Conservation (phyloP, 2,113 vertebrate species). For the Rhinoptilus africanus region DNA sequence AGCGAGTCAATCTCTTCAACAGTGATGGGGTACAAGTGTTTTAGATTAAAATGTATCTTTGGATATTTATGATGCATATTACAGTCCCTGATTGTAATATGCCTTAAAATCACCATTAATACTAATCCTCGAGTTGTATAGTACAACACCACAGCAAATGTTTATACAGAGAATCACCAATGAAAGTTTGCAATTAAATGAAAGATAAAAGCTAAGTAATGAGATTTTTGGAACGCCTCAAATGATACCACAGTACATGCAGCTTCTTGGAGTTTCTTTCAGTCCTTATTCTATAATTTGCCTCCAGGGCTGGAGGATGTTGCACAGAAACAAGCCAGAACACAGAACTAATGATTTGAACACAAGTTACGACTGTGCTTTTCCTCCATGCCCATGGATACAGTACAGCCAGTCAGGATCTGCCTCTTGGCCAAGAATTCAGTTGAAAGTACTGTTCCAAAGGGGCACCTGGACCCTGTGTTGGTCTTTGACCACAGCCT, state of each 20-base stretch:
- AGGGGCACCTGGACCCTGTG: background rate
- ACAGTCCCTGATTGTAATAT: background rate
- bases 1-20: background rate
- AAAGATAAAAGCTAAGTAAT: background rate
- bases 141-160: fast-evolving
- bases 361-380: background rate
- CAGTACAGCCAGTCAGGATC: background rate
- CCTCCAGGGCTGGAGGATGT: background rate
- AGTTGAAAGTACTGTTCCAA: background rate
- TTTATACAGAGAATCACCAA: background rate
- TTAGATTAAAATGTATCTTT: background rate
- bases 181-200: no score
- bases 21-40: background rate
- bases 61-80: no score
- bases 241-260: no score
- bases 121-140: background rate
- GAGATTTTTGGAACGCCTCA: background rate
- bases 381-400: background rate
- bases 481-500: background rate
- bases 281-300: background rate
- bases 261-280: background rate
- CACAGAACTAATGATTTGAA: no score
- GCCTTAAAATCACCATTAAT: background rate
- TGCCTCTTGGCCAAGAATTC: background rate
- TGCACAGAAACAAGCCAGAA: background rate